Base-by-base conservation (phyloP, 1,140 invertebrate genomes). In the Mya arenaria region DNA sequence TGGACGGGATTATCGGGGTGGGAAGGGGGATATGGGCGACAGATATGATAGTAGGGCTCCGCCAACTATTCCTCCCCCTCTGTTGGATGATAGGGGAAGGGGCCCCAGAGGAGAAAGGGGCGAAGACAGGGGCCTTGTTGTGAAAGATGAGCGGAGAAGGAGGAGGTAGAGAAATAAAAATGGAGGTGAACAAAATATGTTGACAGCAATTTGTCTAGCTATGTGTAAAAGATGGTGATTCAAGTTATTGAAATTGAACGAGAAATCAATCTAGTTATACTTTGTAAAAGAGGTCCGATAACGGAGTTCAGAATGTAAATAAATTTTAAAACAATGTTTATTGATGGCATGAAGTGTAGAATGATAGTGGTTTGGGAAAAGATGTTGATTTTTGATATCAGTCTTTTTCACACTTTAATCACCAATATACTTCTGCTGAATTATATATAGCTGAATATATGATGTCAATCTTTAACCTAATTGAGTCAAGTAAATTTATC, bases 11-110 rank as follows among this genome's bases (percentile, higher is more conserved):
- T 60, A 63, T 34, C 71, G 55, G 23, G 73, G 73, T 2, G 58
- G 58, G 3, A 75, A 60, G n/a, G 58, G 66, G 6, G 66, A 69
- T 39, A 15, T n/a, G 25, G 39, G 58, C 23, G 73, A 75, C 44
- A 75, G 58, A 19, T 75, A 44, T 44, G 73, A 75, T 10, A 30
- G 15, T n/a, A 60, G 32, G 17, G 73, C 37, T n/a, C 56, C 30
- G 34, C 48, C 19, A 23, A 30, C 30, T 8, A 37, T 37, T 39
- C n/a, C 34, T 19, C n/a, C 13, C n/a, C 5, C n/a, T 4, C 23
- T 17, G 10, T 34, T 34, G 15, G 23, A 48, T 2, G 66, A 52
- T 3, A 52, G 44, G 37, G 58, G 69, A 34, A 72, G 69, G 32
- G 69, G 69, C 17, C 36, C 32, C 25, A 36, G 48, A 23, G 58